These are phyloP conservation scores for Tipula vernalis DNA, from an alignment of 2,888 invertebrate species.

Conservation along the genomic window DNA sequence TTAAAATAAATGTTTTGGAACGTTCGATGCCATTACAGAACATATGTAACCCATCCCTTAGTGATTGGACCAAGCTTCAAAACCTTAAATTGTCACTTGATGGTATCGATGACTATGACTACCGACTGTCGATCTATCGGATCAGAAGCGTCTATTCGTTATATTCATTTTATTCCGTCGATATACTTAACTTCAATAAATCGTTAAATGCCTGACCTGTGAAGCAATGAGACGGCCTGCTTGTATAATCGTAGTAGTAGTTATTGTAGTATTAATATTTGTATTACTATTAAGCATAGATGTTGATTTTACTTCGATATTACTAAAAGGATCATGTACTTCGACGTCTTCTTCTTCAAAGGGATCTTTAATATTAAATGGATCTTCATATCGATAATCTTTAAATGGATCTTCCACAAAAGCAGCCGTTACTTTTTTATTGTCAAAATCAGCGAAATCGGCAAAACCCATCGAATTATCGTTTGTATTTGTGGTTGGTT, in stretches of 20 bases:
- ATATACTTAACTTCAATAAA: no score
- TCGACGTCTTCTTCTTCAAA: constrained; percentile 51
- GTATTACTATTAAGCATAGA: background rate
- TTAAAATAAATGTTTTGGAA: no score
- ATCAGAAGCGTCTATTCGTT: no score
- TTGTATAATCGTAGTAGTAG: background rate
- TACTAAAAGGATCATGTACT: constrained; percentile 7
- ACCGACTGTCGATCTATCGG: no score
- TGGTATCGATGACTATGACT: no score
- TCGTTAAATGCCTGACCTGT: no score
- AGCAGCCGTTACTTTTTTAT: constrained; percentile 45
- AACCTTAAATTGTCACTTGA: no score
- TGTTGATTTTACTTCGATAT: constrained; percentile 4
- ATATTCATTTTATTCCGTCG: no score
- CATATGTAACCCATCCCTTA: no score
- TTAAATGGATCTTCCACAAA: constrained; percentile 84
- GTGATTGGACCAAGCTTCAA: no score
- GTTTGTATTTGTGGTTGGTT: constrained; percentile 26
- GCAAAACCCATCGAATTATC: constrained; percentile 41
- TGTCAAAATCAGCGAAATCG: constrained; percentile 69
- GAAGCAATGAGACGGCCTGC: no score
- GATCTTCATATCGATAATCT: constrained; percentile 81
- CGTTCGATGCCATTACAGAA: no score
- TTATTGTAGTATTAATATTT: background rate
- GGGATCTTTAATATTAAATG: constrained; percentile 67